A percentile compares a stretch with the other conserved stretches of the same genome.
These are phyloP conservation scores for Pogonognathellus flavescens DNA, from an alignment of 1,140 invertebrate genomes.

Conservation along the genomic window DNA sequence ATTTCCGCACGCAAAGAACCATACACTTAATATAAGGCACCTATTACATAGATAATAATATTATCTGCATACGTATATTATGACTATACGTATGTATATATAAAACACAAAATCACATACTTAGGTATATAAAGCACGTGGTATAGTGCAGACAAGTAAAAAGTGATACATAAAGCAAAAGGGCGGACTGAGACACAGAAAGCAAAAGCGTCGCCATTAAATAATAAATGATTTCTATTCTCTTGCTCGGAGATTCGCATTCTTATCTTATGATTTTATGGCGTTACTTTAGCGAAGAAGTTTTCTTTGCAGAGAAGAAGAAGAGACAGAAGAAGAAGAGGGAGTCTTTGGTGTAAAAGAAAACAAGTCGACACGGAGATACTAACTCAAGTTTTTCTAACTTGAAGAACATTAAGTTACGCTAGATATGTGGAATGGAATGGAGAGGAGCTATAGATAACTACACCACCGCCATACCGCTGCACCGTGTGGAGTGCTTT, in stretches of 20 bases:
- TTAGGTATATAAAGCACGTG: no score
- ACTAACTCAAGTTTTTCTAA: constrained; percentile 31
- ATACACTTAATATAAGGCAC: no score
- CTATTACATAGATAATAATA: no score
- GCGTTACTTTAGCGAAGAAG: neutral
- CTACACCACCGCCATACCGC: neutral
- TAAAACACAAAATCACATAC: no score
- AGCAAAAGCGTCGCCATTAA: neutral
- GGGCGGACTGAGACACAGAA: no score
- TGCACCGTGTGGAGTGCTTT: neutral
- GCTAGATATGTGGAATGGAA: constrained; percentile 28
- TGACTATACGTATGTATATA: neutral
- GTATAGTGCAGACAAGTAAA: no score
- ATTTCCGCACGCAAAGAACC: neutral
- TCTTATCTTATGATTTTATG: constrained; percentile 38
- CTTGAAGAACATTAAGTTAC: neutral
- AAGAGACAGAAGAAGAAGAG: neutral
- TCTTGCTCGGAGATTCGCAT: neutral
- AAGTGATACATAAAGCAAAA: no score
- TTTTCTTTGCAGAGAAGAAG: neutral
- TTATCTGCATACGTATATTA: neutral
- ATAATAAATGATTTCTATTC: neutral
- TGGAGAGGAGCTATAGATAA: neutral
- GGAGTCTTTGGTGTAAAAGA: constrained; percentile 10
- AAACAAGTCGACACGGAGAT: constrained; percentile 7